Conservation (phyloP, 2,113 vertebrate genomes). For the Henicopernis longicauda region DNA sequence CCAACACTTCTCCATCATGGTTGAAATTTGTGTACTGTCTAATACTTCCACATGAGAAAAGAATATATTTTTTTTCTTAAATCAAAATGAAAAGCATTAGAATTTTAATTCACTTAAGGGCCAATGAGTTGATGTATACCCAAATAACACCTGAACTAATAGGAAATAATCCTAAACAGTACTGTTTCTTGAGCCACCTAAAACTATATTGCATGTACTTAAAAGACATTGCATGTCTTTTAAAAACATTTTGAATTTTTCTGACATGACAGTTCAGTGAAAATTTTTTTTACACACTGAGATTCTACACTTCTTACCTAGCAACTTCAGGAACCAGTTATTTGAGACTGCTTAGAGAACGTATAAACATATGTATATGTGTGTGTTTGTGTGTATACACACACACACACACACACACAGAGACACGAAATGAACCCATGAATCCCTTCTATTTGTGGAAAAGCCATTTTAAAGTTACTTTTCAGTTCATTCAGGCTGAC, state of each 20-base stretch:
- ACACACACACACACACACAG: not conserved
- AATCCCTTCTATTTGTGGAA: not conserved
- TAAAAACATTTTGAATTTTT: not conserved
- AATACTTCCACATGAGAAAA: not conserved
- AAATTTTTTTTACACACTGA: not conserved
- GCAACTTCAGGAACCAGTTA: not conserved
- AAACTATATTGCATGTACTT: not conserved
- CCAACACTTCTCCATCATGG: rapidly evolving
- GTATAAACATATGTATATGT: not conserved
- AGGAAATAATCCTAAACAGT: not conserved
- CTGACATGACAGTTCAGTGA: not conserved
- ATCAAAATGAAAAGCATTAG: not conserved
- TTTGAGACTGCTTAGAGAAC: not conserved
- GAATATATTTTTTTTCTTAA: not conserved
- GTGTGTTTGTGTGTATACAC: no score
- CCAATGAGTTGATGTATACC: not conserved
- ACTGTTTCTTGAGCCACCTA: not conserved
- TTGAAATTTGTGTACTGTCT: not conserved
- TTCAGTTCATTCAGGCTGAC: not conserved
- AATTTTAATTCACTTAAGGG: not conserved
- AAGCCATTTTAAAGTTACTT: not conserved
- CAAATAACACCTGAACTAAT: not conserved
- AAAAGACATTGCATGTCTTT: not conserved
- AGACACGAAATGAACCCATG: not conserved
- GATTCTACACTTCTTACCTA: not conserved